Conservation (phyloP, 1,140 invertebrate genomes). For the Lepidostoma basale region DNA sequence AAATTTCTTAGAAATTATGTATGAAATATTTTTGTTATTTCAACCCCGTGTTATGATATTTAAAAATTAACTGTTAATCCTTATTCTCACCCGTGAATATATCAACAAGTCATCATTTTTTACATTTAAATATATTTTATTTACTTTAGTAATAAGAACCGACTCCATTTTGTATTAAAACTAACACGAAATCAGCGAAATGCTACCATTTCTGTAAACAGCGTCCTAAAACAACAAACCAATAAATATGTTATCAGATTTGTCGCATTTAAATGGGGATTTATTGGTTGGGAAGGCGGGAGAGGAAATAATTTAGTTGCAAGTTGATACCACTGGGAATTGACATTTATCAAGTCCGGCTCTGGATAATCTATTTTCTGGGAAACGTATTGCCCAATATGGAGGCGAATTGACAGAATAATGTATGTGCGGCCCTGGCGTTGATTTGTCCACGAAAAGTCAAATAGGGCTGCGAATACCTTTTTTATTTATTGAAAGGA, state of each 20-base stretch:
- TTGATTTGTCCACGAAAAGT: conserved; percentile 37
- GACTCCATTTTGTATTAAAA: too few species aligned
- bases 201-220: neutral
- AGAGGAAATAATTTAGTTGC: conserved; percentile 5
- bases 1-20: too few species aligned
- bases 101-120: too few species aligned
- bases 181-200: too few species aligned
- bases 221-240: conserved; percentile 8
- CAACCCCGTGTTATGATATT: too few species aligned
- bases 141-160: too few species aligned
- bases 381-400: conserved; percentile 36
- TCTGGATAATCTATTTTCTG: conserved; percentile 39
- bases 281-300: neutral
- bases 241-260: neutral
- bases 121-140: too few species aligned
- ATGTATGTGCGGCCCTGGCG: conserved; percentile 33
- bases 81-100: too few species aligned
- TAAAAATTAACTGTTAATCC: too few species aligned
- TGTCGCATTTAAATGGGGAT: conserved; percentile 14
- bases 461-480: conserved; percentile 23
- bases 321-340: conserved; percentile 14
- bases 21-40: too few species aligned
- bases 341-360: conserved; percentile 21
- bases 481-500: too few species aligned
- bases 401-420: conserved; percentile 37